Percentiles rank a stretch among this genome's conserved stretches.
phyloP scores from a whole-genome alignment of 2,113 vertebrate species.

The Phalacrocorax carbo region DNA sequence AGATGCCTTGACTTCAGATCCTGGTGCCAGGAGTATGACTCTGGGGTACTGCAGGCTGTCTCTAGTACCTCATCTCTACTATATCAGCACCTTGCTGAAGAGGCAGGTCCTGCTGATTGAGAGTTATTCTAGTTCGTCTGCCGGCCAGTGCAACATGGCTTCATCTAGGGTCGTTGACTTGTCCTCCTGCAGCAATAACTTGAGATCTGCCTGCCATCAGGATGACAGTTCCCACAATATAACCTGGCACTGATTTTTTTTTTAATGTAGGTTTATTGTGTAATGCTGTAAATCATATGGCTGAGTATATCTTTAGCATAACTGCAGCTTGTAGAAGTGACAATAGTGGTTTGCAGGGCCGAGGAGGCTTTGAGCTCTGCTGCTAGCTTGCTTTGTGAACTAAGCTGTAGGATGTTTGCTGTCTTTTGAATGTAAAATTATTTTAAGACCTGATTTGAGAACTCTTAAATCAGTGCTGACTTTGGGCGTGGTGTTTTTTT shows the following conservation, averaged over 20 bases:
- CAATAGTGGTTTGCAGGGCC: neutral
- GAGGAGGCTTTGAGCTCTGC: neutral
- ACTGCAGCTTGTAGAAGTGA: neutral
- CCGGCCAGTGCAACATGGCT: neutral
- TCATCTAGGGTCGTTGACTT: neutral
- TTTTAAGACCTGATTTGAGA: neutral
- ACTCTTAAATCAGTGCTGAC: neutral
- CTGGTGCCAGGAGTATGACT: neutral
- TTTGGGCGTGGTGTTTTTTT: too few relatives aligned
- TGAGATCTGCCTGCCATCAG: neutral
- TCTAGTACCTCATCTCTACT: neutral
- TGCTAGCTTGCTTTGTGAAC: neutral
- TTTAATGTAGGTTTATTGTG: neutral
- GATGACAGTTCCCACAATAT: neutral
- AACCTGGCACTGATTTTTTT: neutral
- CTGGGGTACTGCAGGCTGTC: neutral
- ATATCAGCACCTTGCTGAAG: neutral
- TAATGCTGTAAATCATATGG: slow-evolving; percentile 2
- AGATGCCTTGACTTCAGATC: neutral
- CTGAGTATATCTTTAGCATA: neutral
- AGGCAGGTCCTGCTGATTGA: neutral
- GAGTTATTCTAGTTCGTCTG: neutral
- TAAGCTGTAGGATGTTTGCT: neutral
- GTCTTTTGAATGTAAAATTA: neutral
- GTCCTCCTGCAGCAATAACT: neutral